Percentiles rank a stretch among this genome's conserved stretches.
These are phyloP conservation scores for Ormyrus nitidulus DNA, from an alignment of 2,888 invertebrate species.

Conservation along the genomic window DNA sequence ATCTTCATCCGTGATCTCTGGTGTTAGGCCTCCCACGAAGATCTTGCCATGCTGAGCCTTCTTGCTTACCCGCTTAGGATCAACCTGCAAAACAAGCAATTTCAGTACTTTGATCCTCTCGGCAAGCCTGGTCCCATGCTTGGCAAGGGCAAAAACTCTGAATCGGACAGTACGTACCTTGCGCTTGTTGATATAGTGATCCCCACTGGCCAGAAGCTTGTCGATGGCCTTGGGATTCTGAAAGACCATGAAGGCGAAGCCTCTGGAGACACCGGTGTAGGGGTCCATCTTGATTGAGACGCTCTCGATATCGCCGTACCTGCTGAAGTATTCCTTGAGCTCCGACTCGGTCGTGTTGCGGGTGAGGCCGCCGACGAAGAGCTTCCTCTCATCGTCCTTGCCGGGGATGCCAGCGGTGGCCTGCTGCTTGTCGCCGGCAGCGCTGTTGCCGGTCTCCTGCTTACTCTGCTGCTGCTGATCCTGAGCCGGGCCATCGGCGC, in stretches of 20 bases:
- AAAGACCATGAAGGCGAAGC: slow-evolving; percentile 83
- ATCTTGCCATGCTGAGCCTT: slow-evolving; percentile 80
- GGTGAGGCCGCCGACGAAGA: slow-evolving; percentile 82
- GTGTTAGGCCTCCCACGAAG: slow-evolving; percentile 81
- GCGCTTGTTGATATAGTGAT: slow-evolving; percentile 80
- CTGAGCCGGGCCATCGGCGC: slow-evolving; percentile 51
- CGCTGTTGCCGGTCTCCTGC: slow-evolving; percentile 59
- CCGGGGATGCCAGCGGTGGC: slow-evolving; percentile 74
- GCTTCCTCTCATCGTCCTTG: slow-evolving; percentile 78
- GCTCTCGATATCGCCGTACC: slow-evolving; percentile 81
- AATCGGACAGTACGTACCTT: slow-evolving; percentile 68
- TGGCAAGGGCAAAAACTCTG: too few species aligned
- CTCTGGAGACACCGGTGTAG: slow-evolving; percentile 80
- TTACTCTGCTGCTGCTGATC: slow-evolving; percentile 63
- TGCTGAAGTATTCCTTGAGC: slow-evolving; percentile 80
- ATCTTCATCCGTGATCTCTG: slow-evolving; percentile 79
- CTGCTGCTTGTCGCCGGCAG: slow-evolving; percentile 65
- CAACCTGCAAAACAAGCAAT: slow-evolving; percentile 73
- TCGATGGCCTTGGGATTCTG: slow-evolving; percentile 78
- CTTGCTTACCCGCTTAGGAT: slow-evolving; percentile 82
- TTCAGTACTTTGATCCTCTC: slow-evolving; percentile 1
- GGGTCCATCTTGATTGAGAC: slow-evolving; percentile 81
- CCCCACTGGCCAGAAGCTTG: slow-evolving; percentile 76
- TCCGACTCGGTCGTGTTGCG: slow-evolving; percentile 80
- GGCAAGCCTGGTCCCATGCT: neutral